Conservation (phyloP, 2,888 invertebrate species). For the Argynnis bischoffii region DNA sequence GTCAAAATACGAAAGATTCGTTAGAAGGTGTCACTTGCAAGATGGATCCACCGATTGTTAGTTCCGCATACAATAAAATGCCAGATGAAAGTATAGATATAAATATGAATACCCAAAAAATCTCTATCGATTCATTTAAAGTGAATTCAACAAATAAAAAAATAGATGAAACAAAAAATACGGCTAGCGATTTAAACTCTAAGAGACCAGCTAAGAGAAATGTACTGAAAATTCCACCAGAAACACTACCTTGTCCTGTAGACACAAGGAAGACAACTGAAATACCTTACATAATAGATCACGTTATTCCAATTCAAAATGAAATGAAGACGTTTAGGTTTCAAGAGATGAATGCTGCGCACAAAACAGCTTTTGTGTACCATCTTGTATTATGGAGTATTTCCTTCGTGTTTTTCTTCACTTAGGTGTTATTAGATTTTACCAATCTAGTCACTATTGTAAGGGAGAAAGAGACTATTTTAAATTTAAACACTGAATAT, state of each 20-base stretch:
- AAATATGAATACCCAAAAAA: conserved; percentile 44
- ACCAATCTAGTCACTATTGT: conserved; percentile 35
- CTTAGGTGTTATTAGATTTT: conserved; percentile 49
- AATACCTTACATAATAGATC: conserved; percentile 61
- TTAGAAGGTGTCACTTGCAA: conserved; percentile 88
- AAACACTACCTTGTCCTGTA: conserved; percentile 69
- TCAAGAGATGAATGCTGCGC: conserved; percentile 62
- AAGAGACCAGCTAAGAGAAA: conserved; percentile 68
- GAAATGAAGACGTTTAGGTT: conserved; percentile 77
- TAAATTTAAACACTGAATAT: conserved; percentile 35
- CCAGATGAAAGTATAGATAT: conserved; percentile 61
- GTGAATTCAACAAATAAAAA: conserved; percentile 66
- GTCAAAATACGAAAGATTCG: conserved; percentile 85
- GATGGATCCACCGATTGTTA: conserved; percentile 80
- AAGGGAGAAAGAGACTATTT: conserved; percentile 63
- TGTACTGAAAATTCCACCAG: conserved; percentile 68
- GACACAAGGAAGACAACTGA: conserved; percentile 67
- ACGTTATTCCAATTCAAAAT: conserved; percentile 72
- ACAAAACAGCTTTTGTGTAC: conserved; percentile 43
- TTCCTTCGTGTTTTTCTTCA: conserved; percentile 67
- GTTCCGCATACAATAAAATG: conserved; percentile 76
- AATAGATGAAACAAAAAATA: conserved; percentile 54
- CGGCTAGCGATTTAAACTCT: conserved; percentile 39
- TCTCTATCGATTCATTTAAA: conserved; percentile 61
- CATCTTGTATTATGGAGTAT: conserved; percentile 56